Evolutionary conservation across 2,888 invertebrate species (phyloP), one percentile per base, ranked within the genome.

Genomic region (Aphrophora alni): DNA sequence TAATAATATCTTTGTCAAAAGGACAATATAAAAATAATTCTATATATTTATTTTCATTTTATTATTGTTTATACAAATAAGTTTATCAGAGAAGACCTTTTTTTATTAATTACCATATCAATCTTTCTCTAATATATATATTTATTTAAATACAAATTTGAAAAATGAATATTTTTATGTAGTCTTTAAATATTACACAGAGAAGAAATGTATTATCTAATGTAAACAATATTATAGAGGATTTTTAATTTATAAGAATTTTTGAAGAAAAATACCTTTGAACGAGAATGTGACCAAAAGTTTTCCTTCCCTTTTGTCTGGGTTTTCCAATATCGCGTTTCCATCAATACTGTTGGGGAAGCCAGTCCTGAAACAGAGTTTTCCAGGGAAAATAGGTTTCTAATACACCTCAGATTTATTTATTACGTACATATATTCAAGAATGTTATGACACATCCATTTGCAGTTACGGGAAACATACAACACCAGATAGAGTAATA

Each of bases 201-300:
- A 33, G 8, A 33, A 33, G 3, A 33, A 33, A 33, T 3, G 8
- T 33, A 33, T n/a, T 33, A 33, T 33, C 8, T 33, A 5, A 33
- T 33, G 33, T 8, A 3, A 33, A 5, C 8, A 70, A 70, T 12
- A 7, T 26, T 21, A 12, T 14, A 70, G 24, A 21, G 7, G 1
- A 70, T 70, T 70, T 70, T 12, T 2, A 70, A 12, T 2, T 26
- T 10, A 21, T 70, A 1, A 25, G 1, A 8, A 27, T 26, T n/a
- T 21, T n/a, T n/a, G n/a, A n/a, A n/a, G n/a, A n/a, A n/a, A n/a
- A n/a, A n/a, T 33, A 76, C 76, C 76, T 28, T 33, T 27, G 7
- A 69, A 68, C 0, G 27, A 28, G 12, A 76, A 76, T 14, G 68
- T 76, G 28, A 76, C 76, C 17, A 76, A 14, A 10, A 76, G 38